Conservation (phyloP, 2,113 vertebrate species). For the Asarcornis scutulata region DNA sequence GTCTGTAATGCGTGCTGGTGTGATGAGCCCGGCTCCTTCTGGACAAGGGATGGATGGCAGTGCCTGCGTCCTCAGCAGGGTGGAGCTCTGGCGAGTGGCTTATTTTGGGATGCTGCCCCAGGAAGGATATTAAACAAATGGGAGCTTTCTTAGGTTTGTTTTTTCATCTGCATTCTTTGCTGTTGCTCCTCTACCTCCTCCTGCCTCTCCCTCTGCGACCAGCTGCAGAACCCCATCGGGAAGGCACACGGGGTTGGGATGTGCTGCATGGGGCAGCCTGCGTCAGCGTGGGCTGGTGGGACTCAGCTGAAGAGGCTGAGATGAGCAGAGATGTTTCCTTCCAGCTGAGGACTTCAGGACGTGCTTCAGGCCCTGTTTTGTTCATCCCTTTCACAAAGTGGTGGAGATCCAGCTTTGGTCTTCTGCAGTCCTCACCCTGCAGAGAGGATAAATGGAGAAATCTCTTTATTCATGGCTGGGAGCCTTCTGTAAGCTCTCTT, state of each 20-base stretch:
- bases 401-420: not conserved
- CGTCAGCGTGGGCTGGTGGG: not conserved
- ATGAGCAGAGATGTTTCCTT: not conserved
- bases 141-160: not conserved
- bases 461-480: not conserved
- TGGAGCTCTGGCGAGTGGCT: not conserved
- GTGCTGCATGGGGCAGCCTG: not conserved
- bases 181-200: not conserved
- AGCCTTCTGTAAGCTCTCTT: not conserved
- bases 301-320: not conserved
- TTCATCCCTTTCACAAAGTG: not conserved
- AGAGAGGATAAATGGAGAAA: not conserved
- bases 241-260: not conserved
- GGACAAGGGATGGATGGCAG: not conserved
- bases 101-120: not conserved
- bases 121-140: not conserved
- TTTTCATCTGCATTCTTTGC: not conserved
- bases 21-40: not conserved
- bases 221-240: not conserved
- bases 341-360: not conserved
- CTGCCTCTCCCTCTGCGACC: not conserved
- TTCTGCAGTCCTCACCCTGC: not conserved
- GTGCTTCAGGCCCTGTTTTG: not conserved
- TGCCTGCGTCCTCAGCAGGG: fast-evolving
- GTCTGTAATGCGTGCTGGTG: not conserved